phyloP scores from a whole-genome alignment of 2,797 vertebrate species.

The Arnoldichthys spilopterus region DNA sequence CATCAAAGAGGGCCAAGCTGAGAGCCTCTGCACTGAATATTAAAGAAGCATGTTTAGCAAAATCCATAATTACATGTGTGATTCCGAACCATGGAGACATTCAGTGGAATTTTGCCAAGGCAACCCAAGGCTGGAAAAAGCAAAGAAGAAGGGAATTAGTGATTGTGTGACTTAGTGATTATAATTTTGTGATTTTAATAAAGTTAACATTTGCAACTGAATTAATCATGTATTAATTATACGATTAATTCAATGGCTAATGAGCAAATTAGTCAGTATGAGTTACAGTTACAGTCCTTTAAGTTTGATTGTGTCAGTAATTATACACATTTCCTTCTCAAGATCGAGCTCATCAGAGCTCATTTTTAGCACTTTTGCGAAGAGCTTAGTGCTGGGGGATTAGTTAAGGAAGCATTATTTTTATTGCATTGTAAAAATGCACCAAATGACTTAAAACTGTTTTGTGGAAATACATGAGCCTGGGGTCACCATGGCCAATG shows the following conservation, averaged over 20 bases:
- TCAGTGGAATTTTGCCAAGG: background rate
- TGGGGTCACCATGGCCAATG: no score
- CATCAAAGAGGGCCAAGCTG: background rate
- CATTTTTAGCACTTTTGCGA: background rate
- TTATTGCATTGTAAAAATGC: background rate
- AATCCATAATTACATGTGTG: background rate
- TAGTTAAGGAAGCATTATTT: background rate
- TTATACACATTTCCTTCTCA: background rate
- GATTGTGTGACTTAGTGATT: background rate
- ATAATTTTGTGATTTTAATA: background rate
- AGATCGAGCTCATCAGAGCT: background rate
- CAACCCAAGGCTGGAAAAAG: background rate
- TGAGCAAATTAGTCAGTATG: background rate
- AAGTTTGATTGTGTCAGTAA: background rate
- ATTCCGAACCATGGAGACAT: background rate
- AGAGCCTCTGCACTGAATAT: constrained; percentile 2
- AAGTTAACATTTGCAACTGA: background rate
- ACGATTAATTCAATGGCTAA: background rate
- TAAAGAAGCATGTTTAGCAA: background rate
- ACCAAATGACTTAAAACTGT: background rate
- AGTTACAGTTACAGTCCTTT: background rate
- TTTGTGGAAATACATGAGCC: background rate
- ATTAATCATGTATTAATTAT: background rate
- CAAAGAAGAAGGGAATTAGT: background rate
- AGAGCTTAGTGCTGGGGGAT: background rate